Percentiles rank a stretch among this genome's conserved stretches.
Evolutionary conservation across 1,140 invertebrate species (phyloP).

Genomic region (Pygmarrhopalites habei): DNA sequence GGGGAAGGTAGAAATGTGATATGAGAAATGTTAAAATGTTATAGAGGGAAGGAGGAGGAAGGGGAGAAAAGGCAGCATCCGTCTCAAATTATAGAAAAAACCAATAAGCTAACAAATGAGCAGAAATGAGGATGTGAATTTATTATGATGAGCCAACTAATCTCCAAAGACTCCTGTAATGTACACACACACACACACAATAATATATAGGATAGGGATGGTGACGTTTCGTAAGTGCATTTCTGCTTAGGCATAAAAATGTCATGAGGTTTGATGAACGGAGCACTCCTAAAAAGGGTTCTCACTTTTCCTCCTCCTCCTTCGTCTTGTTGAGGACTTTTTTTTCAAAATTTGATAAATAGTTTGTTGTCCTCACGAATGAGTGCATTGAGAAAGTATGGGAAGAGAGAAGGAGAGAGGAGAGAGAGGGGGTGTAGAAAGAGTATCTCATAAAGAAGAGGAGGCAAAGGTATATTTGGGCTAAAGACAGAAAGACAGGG

Average conservation of each 20-base stretch:
- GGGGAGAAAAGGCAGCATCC: too few species aligned
- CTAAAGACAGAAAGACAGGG: too few species aligned
- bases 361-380: neutral
- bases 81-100: neutral
- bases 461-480: neutral
- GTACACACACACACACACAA: too few species aligned
- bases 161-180: neutral
- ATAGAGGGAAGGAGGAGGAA: too few species aligned
- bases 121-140: constrained; percentile 1
- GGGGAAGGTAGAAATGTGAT: too few species aligned
- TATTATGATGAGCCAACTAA: constrained; percentile 5
- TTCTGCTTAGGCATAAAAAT: constrained; percentile 3
- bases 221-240: constrained; percentile 3
- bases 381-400: neutral
- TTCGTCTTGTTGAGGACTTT: too few species aligned
- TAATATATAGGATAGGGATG: too few species aligned
- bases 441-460: too few species aligned
- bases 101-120: constrained; percentile 1
- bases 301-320: neutral
- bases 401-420: too few species aligned
- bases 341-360: too few species aligned
- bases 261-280: neutral
- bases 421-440: too few species aligned
- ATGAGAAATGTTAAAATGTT: too few species aligned
- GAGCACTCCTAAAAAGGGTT: neutral